Percentiles rank a stretch among this genome's conserved stretches.
Evolutionary conservation across 1,140 invertebrate genomes (phyloP).

Genomic region (Akabosia matsudoensis): DNA sequence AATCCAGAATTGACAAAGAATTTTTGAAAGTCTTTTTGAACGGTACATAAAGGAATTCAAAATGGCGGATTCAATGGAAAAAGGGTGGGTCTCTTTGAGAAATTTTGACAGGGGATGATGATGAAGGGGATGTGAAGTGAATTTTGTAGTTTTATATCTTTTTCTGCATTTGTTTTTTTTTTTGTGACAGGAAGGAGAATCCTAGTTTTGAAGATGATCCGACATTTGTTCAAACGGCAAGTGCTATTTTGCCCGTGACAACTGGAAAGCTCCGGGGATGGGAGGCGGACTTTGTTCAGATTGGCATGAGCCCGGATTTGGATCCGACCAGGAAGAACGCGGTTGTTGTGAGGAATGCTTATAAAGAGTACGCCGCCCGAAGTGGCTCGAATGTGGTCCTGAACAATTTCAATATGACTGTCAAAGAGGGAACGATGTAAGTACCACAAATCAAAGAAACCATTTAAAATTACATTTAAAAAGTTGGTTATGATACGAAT

Average conservation of each 20-base stretch:
- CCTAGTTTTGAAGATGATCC: slow-evolving; percentile 14
- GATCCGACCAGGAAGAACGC: neutral
- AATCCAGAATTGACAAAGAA: too few relatives aligned
- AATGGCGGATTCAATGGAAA: neutral
- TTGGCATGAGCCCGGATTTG: neutral
- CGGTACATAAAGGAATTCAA: neutral
- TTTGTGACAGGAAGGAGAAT: neutral
- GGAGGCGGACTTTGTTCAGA: slow-evolving; percentile 6
- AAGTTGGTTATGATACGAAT: neutral
- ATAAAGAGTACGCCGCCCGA: neutral
- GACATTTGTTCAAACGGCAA: neutral
- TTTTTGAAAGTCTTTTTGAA: neutral
- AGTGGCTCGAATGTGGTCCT: neutral
- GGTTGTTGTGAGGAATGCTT: neutral
- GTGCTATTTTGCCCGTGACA: neutral
- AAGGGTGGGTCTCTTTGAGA: slow-evolving; percentile 14
- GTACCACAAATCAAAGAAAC: neutral
- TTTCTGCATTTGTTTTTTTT: too few relatives aligned
- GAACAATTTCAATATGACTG: slow-evolving; percentile 34
- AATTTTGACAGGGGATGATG: too few relatives aligned
- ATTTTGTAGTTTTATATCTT: too few relatives aligned
- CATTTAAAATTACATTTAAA: neutral
- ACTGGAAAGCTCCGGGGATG: neutral
- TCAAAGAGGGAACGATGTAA: slow-evolving; percentile 37
- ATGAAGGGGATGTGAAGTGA: too few relatives aligned